Evolutionary conservation across 2,113 vertebrate genomes (phyloP).

Genomic region (Myrmophylax atrothorax): DNA sequence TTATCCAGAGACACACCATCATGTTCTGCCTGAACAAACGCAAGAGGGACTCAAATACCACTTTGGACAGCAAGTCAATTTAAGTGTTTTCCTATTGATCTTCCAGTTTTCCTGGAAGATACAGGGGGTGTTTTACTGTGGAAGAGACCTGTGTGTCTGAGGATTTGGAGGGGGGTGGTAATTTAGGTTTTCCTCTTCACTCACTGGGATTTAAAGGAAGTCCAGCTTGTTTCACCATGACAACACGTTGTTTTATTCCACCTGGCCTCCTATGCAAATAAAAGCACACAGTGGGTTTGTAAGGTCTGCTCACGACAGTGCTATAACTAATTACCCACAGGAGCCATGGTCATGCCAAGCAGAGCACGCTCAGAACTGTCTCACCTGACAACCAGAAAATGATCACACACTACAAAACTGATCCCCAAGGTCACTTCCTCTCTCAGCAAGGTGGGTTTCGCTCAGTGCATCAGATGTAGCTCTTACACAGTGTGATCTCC

Average conservation of each 20-base stretch:
- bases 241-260: neutral
- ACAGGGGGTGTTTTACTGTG: neutral
- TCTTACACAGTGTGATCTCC: neutral
- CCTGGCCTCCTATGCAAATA: slow-evolving; percentile 4
- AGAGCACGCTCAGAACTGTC: neutral
- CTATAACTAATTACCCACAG: slow-evolving; percentile 34
- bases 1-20: slow-evolving; percentile 29
- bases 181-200: neutral
- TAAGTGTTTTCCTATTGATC: neutral
- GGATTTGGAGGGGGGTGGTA: neutral
- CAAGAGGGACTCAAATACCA: slow-evolving; percentile 13
- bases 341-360: slow-evolving; percentile 19
- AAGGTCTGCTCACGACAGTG: neutral
- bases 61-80: neutral
- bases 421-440: slow-evolving; percentile 21
- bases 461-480: neutral
- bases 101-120: neutral
- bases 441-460: neutral
- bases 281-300: neutral
- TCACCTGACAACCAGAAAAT: slow-evolving; percentile 45
- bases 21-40: slow-evolving; percentile 29
- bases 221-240: neutral
- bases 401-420: neutral
- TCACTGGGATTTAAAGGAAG: neutral
- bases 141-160: neutral